Evolutionary conservation across 2,113 vertebrate genomes (phyloP), one percentile per base, ranked within the genome.

Genomic region (Lathamus discolor): DNA sequence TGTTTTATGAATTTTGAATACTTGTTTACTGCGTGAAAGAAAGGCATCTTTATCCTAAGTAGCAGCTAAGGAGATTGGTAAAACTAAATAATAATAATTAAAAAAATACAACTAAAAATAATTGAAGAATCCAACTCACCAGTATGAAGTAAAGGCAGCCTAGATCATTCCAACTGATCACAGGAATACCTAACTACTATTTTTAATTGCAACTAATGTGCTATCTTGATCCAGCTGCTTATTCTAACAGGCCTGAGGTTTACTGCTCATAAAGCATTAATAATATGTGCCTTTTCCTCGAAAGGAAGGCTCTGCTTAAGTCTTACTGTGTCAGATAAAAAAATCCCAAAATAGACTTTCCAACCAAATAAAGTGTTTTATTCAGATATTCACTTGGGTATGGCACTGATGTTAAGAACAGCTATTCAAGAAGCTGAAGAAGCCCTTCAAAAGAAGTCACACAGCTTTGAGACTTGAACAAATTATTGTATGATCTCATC

Each of bases 401-500:
- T 10, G 80, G 95, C 92, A 89, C 84, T 29, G 88, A 86, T 73
- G 82, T 69, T 89, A 94, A 91, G 95, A 57, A 84, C 92, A 74
- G 77, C 95, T 86, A 95, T 94, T 96, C 83, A 93, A 88, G 95
- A 29, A 92, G 95, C 80, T 88, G 76, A 92, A 97, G 88, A 74
- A 94, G 83, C 77, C 93, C 93, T 95, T 95, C 95, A 74, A 89
- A 93, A 94, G 92, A 69, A 96, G 77, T 43, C 93, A 82, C 86
- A 75, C 81, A 87, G 92, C 95, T 95, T 62, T 83, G 92, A 93
- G 95, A 85, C 91, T 88, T 15, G 68, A 95, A 94, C 83, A 89
- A 93, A 90, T 93, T 91, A 75, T 69, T 72, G 93, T 73, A 89
- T 93, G 95, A 95, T 76, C 95, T 96, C 95, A 96, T 89, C 92